Evolutionary conservation across 2,797 vertebrate genomes (phyloP).

Genomic region (Premnoplex brunnescens): DNA sequence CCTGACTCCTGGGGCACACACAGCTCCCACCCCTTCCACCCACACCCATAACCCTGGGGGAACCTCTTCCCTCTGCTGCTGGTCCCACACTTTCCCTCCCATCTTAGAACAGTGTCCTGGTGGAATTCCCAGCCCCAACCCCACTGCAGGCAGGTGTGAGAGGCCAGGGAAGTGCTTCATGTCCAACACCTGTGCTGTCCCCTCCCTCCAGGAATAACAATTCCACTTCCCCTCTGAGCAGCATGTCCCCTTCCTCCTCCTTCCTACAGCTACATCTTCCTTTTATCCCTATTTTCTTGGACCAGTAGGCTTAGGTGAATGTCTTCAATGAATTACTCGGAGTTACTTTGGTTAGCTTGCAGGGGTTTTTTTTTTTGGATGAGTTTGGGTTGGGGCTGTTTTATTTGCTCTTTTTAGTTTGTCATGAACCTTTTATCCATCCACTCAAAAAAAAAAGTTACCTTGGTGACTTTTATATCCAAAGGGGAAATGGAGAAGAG

Average conservation of each 20-base stretch:
- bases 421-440: background rate
- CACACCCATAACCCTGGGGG: too few species aligned
- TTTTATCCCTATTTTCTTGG: accelerated
- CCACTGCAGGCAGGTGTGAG: background rate
- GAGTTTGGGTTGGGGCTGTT: accelerated
- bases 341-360: background rate
- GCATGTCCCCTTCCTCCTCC: too few species aligned
- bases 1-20: background rate
- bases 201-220: background rate
- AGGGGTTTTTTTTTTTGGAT: background rate
- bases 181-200: background rate
- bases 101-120: background rate
- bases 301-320: background rate
- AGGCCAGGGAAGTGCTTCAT: background rate
- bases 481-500: background rate
- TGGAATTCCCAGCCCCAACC: background rate
- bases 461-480: background rate
- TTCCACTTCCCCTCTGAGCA: background rate
- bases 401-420: background rate
- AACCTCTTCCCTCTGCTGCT: background rate
- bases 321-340: background rate
- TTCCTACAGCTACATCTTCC: background rate
- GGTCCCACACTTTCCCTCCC: background rate
- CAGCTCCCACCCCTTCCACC: background rate
- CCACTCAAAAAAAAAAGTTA: background rate